Conservation (phyloP, 1,140 invertebrate genomes). For the Procambarus clarkii region DNA sequence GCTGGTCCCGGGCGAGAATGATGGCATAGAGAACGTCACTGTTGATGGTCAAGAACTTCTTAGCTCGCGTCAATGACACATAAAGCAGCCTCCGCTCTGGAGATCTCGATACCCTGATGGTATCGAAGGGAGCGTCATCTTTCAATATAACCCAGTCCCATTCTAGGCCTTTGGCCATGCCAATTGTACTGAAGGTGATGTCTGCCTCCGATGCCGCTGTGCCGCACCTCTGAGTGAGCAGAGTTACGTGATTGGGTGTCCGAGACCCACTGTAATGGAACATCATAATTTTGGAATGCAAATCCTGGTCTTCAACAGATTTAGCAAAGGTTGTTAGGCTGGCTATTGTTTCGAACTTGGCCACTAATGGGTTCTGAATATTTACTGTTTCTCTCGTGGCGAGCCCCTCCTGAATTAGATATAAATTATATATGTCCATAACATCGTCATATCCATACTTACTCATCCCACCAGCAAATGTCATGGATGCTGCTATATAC, state of each 20-base stretch:
- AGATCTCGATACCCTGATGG: no score
- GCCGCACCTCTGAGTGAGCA: slow-evolving; percentile 46
- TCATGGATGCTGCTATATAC: not conserved
- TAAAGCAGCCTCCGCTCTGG: slow-evolving; percentile 68
- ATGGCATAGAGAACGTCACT: slow-evolving; percentile 34
- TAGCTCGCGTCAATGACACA: slow-evolving; percentile 69
- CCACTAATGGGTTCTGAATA: slow-evolving; percentile 42
- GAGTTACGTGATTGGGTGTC: slow-evolving; percentile 16
- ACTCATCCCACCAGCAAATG: slow-evolving; percentile 39
- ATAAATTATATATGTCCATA: slow-evolving; percentile 41
- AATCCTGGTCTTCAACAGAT: slow-evolving; percentile 53
- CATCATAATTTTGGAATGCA: slow-evolving; percentile 60
- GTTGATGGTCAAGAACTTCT: slow-evolving; percentile 65
- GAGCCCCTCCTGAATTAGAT: not conserved
- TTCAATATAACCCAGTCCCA: slow-evolving; percentile 68
- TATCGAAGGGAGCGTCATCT: no score
- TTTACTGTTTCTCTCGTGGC: slow-evolving; percentile 7
- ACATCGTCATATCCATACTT: slow-evolving; percentile 35
- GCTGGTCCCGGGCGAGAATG: slow-evolving; percentile 11
- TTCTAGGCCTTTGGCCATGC: slow-evolving; percentile 72
- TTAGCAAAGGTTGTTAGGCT: slow-evolving; percentile 28
- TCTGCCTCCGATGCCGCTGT: not conserved
- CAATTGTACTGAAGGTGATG: slow-evolving; percentile 68
- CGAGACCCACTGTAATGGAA: slow-evolving; percentile 15
- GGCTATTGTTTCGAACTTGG: not conserved